Percentiles rank a stretch among this genome's conserved stretches.
These are phyloP conservation scores for Pseudomyrmex flavicornis DNA, from an alignment of 1,140 invertebrate species.

Conservation along the genomic window DNA sequence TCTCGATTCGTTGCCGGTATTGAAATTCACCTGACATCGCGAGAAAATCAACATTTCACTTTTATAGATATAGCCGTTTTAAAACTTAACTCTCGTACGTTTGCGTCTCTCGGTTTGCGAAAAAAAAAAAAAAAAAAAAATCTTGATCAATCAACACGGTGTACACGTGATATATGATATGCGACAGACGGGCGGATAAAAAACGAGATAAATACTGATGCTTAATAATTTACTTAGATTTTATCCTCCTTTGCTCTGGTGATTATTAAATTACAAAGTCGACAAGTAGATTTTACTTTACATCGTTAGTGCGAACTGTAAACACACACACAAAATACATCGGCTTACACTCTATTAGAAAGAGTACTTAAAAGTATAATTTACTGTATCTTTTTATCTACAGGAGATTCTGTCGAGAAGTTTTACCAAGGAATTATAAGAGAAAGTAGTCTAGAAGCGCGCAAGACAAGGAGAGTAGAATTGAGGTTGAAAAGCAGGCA, in stretches of 20 bases:
- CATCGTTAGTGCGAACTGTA: slow-evolving; percentile 46
- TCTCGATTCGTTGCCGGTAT: slow-evolving; percentile 39
- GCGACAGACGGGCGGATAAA: not conserved
- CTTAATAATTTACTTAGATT: slow-evolving; percentile 27
- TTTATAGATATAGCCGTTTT: not conserved
- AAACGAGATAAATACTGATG: not conserved
- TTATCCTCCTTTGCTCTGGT: slow-evolving; percentile 37
- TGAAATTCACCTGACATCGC: slow-evolving; percentile 44
- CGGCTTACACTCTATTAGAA: slow-evolving; percentile 54
- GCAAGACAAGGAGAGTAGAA: slow-evolving; percentile 57
- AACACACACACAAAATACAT: slow-evolving; percentile 49
- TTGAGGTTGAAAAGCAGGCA: slow-evolving; percentile 55
- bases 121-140: too few species aligned
- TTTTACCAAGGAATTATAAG: slow-evolving; percentile 60
- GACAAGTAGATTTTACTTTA: slow-evolving; percentile 60
- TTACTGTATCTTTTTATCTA: slow-evolving; percentile 49
- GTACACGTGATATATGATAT: not conserved
- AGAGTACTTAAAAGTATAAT: slow-evolving; percentile 58
- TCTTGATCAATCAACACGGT: not conserved
- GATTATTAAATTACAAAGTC: slow-evolving; percentile 61
- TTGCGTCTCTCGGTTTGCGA: not conserved
- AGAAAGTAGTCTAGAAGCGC: slow-evolving; percentile 54
- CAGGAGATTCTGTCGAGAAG: slow-evolving; percentile 56
- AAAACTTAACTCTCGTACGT: not conserved
- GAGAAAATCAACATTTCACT: slow-evolving; percentile 24